Conservation (phyloP, 2,888 invertebrate species). For the Latrodectus elegans region DNA sequence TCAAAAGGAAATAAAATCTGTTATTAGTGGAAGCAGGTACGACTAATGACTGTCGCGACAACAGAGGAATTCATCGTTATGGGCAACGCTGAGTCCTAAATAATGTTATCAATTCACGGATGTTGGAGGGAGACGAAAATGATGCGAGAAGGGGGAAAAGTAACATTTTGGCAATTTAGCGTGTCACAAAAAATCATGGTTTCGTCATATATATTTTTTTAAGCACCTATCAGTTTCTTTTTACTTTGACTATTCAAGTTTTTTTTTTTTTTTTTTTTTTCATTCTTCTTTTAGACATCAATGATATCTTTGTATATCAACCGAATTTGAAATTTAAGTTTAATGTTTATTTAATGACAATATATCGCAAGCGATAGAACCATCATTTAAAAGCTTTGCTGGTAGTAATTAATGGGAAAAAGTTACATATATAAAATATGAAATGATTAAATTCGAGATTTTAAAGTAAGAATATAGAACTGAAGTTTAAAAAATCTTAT, state of each 20-base stretch:
- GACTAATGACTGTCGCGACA: constrained; percentile 53
- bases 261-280: not conserved
- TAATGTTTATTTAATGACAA: too few species aligned
- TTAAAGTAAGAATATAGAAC: too few species aligned
- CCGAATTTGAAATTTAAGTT: too few species aligned
- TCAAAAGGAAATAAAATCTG: constrained; percentile 56
- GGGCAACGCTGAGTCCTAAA: constrained; percentile 10
- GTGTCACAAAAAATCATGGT: constrained; percentile 22
- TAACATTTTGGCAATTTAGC: constrained; percentile 14
- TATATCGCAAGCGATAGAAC: too few species aligned
- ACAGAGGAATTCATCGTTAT: constrained; percentile 33
- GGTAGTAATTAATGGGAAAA: too few species aligned
- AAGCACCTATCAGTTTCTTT: constrained; percentile 18
- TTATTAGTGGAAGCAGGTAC: constrained; percentile 56
- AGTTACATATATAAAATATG: too few species aligned
- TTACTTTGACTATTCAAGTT: not conserved
- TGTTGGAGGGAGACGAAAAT: constrained; percentile 25
- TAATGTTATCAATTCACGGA: constrained; percentile 43
- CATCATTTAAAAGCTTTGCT: too few species aligned
- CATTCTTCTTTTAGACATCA: not conserved
- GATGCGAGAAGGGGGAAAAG: constrained; percentile 4
- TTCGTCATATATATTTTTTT: constrained; percentile 1
- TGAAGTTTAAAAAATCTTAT: too few species aligned
- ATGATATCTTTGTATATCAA: not conserved
- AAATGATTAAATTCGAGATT: too few species aligned